Evolutionary conservation across 1,140 invertebrate genomes (phyloP).

Genomic region (Drosophila carrolli): DNA sequence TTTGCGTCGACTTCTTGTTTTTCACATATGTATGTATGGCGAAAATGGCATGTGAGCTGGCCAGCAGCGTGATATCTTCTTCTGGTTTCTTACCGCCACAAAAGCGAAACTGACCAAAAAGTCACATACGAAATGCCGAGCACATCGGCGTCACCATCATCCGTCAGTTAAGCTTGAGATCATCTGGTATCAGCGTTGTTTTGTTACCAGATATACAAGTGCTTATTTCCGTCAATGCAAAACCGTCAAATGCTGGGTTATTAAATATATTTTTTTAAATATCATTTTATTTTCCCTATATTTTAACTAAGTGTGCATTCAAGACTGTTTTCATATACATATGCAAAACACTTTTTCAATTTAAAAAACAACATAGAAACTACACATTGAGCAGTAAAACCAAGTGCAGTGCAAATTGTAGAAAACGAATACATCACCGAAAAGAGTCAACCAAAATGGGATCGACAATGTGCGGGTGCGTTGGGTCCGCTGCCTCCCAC

Average conservation of each 20-base stretch:
- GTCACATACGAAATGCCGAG: slow-evolving; percentile 63
- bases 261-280: no score
- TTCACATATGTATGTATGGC: slow-evolving; percentile 36
- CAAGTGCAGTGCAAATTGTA: slow-evolving; percentile 32
- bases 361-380: slow-evolving; percentile 47
- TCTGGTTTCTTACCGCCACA: slow-evolving; percentile 63
- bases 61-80: slow-evolving; percentile 62
- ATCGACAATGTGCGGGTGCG: slow-evolving; percentile 29
- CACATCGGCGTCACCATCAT: slow-evolving; percentile 21
- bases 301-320: slow-evolving; percentile 37
- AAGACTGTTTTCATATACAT: slow-evolving; percentile 45
- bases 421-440: slow-evolving; percentile 2
- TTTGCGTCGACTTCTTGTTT: slow-evolving; percentile 69
- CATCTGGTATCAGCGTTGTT: slow-evolving; percentile 4
- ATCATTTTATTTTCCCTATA: background rate
- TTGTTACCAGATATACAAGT: slow-evolving; percentile 25
- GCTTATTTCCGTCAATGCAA: slow-evolving; percentile 25
- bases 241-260: slow-evolving; percentile 1
- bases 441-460: background rate
- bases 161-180: slow-evolving; percentile 23
- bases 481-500: slow-evolving; percentile 35
- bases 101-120: slow-evolving; percentile 56
- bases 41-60: slow-evolving; percentile 67
- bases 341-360: slow-evolving; percentile 79
- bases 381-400: slow-evolving; percentile 13